These are phyloP conservation scores for Spilogale gracilis DNA, from an alignment of 2,113 vertebrate genomes.

Conservation along the genomic window DNA sequence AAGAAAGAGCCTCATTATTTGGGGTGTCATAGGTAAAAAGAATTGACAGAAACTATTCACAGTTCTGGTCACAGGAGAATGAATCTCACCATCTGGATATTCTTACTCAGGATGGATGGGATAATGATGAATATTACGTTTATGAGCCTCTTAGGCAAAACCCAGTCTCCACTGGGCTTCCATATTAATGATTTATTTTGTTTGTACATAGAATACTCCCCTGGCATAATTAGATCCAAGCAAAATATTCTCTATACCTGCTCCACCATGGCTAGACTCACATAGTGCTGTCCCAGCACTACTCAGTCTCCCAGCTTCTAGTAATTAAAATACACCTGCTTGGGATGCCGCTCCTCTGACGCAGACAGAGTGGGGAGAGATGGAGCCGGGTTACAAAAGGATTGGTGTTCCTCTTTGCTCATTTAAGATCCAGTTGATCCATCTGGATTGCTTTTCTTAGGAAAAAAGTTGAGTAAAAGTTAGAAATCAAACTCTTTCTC, in stretches of 20 bases:
- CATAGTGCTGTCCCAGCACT: rapidly evolving
- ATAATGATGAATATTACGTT: neutral
- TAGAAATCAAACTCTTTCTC: constrained; percentile 2
- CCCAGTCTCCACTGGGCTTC: neutral
- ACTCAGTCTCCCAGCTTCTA: neutral
- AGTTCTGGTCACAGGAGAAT: neutral
- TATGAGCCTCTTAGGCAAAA: neutral
- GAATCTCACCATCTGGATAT: neutral
- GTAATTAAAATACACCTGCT: neutral
- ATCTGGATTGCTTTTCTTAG: neutral
- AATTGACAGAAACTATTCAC: neutral
- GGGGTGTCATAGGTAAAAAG: neutral
- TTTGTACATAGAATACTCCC: constrained; percentile 13
- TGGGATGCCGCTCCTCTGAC: neutral
- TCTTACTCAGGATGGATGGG: neutral
- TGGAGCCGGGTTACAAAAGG: neutral
- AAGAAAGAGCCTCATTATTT: neutral
- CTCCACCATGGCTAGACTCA: neutral
- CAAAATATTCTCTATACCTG: neutral
- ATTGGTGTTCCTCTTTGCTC: neutral
- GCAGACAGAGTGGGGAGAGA: neutral
- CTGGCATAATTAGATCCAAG: neutral
- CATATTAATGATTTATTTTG: neutral
- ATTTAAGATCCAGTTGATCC: neutral
- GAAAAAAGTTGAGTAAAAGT: neutral